phyloP scores from a whole-genome alignment of 2,113 vertebrate genomes.

The Indri indri region DNA sequence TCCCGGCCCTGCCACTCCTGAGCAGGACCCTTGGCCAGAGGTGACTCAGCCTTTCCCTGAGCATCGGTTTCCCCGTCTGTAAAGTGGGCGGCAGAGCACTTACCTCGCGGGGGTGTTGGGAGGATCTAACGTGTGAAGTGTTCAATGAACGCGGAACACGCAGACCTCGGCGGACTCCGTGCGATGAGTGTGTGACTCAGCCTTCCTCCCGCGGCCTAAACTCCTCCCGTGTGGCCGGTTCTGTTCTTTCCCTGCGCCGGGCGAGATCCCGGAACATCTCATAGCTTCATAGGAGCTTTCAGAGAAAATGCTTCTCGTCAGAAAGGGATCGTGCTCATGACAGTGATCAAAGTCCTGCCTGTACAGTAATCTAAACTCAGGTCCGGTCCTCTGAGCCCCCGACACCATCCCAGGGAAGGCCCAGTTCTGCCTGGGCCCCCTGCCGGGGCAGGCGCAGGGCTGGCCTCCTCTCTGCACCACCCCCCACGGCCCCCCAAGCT shows the following conservation, averaged over 20 bases:
- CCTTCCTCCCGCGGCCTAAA: neutral
- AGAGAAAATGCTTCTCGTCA: neutral
- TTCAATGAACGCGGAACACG: neutral
- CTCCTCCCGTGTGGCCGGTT: neutral
- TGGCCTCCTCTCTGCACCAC: no score
- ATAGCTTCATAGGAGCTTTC: neutral
- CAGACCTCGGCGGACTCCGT: accelerated
- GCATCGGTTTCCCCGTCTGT: neutral
- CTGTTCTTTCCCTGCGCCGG: neutral
- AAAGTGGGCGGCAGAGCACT: neutral
- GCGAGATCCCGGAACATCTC: neutral
- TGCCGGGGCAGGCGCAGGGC: accelerated
- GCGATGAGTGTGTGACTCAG: accelerated
- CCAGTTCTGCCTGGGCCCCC: neutral
- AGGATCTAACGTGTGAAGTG: neutral
- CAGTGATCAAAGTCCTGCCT: neutral
- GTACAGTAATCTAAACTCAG: neutral
- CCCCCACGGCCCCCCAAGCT: neutral
- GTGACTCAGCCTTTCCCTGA: neutral
- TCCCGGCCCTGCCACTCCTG: neutral
- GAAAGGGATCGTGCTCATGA: neutral
- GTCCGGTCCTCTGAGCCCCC: neutral
- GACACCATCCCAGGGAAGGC: no score
- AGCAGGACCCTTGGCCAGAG: neutral
- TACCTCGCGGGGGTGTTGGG: no score